Conservation (phyloP, 2,797 vertebrate species). For the Xenentodon cancila region DNA sequence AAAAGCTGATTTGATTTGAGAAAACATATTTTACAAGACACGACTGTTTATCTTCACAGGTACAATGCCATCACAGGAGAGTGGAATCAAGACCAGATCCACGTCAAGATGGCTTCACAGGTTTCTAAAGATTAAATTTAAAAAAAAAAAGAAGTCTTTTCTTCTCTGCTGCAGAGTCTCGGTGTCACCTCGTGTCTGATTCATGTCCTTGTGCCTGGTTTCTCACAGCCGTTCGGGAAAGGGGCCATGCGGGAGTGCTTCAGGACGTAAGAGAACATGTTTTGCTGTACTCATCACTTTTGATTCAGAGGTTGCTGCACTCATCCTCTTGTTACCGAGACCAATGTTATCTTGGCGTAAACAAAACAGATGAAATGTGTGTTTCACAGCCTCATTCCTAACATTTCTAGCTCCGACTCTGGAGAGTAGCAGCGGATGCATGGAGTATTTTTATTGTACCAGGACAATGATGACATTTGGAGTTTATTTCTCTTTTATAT, state of each 20-base stretch:
- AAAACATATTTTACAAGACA: neutral
- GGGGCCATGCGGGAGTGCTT: constrained; percentile 99
- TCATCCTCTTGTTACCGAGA: neutral
- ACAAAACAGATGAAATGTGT: constrained; percentile 10
- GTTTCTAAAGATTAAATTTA: constrained; percentile 66
- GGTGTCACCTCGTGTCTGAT: neutral
- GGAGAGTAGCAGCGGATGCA: neutral
- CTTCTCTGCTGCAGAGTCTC: neutral
- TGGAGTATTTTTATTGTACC: constrained; percentile 1
- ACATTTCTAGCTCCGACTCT: constrained; percentile 12
- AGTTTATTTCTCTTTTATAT: constrained; percentile 5
- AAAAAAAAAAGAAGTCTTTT: too few species aligned
- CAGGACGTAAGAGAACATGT: constrained; percentile 88
- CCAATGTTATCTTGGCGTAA: constrained; percentile 12
- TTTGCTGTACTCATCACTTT: constrained; percentile 7
- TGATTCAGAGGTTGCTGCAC: constrained; percentile 30
- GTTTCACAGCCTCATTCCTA: constrained; percentile 34
- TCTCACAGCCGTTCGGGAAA: constrained; percentile 91
- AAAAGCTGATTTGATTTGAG: too few species aligned
- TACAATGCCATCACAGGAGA: constrained; percentile 92
- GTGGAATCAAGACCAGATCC: constrained; percentile 92
- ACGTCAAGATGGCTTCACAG: constrained; percentile 94
- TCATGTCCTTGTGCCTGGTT: constrained; percentile 17
- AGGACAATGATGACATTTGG: neutral
- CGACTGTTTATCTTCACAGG: constrained; percentile 70